Conservation (phyloP, 2,797 vertebrate species). For the Pseudochirops cupreus region DNA sequence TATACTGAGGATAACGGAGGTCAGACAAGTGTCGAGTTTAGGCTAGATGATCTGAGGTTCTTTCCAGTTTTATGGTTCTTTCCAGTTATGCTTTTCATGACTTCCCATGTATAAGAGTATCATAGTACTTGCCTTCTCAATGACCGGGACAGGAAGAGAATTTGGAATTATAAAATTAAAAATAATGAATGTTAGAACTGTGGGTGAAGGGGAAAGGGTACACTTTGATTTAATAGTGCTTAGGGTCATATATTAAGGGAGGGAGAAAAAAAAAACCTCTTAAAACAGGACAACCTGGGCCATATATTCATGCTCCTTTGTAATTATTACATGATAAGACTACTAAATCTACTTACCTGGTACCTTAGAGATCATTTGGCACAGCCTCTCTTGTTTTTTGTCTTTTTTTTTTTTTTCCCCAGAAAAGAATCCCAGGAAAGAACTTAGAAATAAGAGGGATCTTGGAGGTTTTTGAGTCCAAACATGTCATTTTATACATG, state of each 20-base stretch:
- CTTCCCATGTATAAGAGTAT: not conserved
- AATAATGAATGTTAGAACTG: not conserved
- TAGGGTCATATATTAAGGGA: not conserved
- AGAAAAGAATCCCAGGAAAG: not conserved
- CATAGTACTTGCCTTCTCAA: not conserved
- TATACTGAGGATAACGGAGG: not conserved
- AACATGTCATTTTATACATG: not conserved
- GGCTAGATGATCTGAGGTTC: not conserved
- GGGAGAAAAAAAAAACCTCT: not conserved
- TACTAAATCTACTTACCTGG: not conserved
- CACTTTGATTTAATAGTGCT: not conserved
- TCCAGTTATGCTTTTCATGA: not conserved
- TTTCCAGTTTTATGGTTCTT: not conserved
- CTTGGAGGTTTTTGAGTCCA: not conserved
- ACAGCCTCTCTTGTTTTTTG: not conserved
- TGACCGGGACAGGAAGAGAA: not conserved
- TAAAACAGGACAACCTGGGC: not conserved
- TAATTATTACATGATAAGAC: not conserved
- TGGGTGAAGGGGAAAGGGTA: not conserved
- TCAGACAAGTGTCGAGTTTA: not conserved
- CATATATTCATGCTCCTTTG: not conserved
- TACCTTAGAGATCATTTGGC: not conserved
- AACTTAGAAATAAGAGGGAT: not conserved
- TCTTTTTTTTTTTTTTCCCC: not conserved
- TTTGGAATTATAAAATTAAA: not conserved